A percentile compares a stretch with the other conserved stretches of the same genome.
These are phyloP conservation scores for Menura novaehollandiae DNA, from an alignment of 2,113 vertebrate species.

Conservation along the genomic window DNA sequence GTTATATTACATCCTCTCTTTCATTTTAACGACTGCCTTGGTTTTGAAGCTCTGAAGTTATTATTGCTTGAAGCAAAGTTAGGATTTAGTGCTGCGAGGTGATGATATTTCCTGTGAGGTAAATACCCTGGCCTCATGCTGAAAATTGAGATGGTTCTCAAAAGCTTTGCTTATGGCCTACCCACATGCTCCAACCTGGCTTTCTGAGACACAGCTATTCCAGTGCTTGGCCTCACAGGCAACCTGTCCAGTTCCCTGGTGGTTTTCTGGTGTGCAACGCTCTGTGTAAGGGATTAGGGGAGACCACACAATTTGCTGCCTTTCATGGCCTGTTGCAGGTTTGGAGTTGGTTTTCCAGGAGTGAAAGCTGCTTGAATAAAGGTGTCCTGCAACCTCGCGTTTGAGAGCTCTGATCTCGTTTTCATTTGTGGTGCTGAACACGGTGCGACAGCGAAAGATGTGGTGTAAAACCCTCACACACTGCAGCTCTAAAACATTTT, in stretches of 20 bases:
- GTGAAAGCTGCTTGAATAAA: neutral
- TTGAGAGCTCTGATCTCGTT: neutral
- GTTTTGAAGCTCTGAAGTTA: neutral
- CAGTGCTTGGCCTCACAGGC: neutral
- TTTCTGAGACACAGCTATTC: neutral
- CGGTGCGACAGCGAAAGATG: fast-evolving
- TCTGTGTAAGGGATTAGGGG: neutral
- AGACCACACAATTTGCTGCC: neutral
- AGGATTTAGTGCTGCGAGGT: neutral
- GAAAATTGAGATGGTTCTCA: neutral
- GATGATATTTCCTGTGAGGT: constrained; percentile 2
- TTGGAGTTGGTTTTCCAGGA: neutral
- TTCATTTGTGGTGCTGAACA: neutral
- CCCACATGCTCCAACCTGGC: neutral
- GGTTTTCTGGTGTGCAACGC: neutral
- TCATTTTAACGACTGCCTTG: neutral
- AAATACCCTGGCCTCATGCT: neutral
- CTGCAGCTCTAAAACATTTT: neutral
- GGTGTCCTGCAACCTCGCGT: neutral
- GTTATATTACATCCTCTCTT: neutral
- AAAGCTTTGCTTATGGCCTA: neutral
- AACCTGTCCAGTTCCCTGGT: neutral
- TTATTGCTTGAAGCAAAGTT: neutral
- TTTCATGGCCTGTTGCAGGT: neutral
- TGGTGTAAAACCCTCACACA: neutral